Evolutionary conservation across 2,888 invertebrate genomes (phyloP).

Genomic region (Gerris lacustris): DNA sequence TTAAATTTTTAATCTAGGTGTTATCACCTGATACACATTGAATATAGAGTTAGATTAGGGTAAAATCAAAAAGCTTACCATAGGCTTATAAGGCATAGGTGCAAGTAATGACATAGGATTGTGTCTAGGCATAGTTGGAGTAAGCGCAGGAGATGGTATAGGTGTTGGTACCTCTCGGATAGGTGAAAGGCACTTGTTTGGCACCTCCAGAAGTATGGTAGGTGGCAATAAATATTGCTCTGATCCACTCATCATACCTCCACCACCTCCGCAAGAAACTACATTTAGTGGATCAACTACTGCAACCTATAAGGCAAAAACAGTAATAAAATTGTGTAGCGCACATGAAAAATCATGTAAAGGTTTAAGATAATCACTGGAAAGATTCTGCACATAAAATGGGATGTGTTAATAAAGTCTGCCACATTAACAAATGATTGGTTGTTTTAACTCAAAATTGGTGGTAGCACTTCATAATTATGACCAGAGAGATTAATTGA

Average conservation of each 20-base stretch:
- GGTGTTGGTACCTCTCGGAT: conserved; percentile 58
- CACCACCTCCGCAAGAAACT: conserved; percentile 41
- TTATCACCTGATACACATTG: too few relatives aligned
- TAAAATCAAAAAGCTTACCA: neutral
- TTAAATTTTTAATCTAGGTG: neutral
- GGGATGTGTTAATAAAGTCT: too few relatives aligned
- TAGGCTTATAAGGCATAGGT: conserved; percentile 14
- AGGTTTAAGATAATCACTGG: too few relatives aligned
- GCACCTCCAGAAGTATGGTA: conserved; percentile 63
- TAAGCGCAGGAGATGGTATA: conserved; percentile 50
- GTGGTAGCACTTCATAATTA: too few relatives aligned
- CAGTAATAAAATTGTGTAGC: too few relatives aligned
- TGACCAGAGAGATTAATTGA: too few relatives aligned
- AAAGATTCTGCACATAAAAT: too few relatives aligned
- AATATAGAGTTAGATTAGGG: too few relatives aligned
- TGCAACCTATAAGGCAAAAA: conserved; percentile 41
- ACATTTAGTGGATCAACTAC: conserved; percentile 51
- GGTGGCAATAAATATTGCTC: conserved; percentile 48
- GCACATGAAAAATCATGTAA: too few relatives aligned
- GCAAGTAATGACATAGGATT: conserved; percentile 16
- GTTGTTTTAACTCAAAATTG: too few relatives aligned
- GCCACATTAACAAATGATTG: too few relatives aligned
- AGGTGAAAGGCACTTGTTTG: conserved; percentile 67
- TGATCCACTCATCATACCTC: neutral
- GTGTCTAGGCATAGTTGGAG: conserved; percentile 47